Base-by-base conservation (phyloP, 2,113 vertebrate species). In the Prietella phreatophila region DNA sequence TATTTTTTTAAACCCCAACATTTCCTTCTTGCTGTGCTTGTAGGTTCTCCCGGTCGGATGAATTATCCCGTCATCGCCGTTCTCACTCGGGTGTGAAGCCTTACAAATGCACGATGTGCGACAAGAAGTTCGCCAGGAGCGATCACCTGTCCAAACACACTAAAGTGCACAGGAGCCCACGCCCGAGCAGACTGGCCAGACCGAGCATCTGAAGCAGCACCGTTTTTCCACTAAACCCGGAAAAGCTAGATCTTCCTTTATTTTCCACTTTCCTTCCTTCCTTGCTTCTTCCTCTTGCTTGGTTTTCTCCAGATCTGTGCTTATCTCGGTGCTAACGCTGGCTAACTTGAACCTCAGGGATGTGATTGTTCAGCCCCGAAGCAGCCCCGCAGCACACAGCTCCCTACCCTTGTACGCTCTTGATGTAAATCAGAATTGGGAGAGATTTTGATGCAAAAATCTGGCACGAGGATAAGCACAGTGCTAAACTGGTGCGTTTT, bases 61-160 rank as follows among this genome's bases (percentile, higher is more conserved):
- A 97, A 88, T 94, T 97, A 27, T 97, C 97, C 56, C 95, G 96
- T 8, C 97, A 97, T 93, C 95, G 95, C 22, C 96, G 96, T 86
- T 97, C 97, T 78, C 97, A 97, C 94, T 97, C 96, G 0, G 96
- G 97, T 3, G 85, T 97, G 88, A 97, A 97, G 89, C 97, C 96
- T 0, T 96, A 97, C 89, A 95, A 94, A 89, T 97, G 97, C 87
- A 89, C 93, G 0, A 92, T 97, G 90, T 97, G 97, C 0, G 92
- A 96, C 87, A 97, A 97, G 93, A 97, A 92, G 92, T 97, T 97
- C 33, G 96, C 97, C 89, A 95, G 96, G 93, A 97, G 96, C 6
- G 96, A 97, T 92, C 97, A 97, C 85, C 83, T 97, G 22, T 96
- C 96, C 91, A 97, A 97, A 91, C 96, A 97, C 92, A 91, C 96